Conservation (phyloP, 2,797 vertebrate genomes). For the Petrocephalus schoutedeni region DNA sequence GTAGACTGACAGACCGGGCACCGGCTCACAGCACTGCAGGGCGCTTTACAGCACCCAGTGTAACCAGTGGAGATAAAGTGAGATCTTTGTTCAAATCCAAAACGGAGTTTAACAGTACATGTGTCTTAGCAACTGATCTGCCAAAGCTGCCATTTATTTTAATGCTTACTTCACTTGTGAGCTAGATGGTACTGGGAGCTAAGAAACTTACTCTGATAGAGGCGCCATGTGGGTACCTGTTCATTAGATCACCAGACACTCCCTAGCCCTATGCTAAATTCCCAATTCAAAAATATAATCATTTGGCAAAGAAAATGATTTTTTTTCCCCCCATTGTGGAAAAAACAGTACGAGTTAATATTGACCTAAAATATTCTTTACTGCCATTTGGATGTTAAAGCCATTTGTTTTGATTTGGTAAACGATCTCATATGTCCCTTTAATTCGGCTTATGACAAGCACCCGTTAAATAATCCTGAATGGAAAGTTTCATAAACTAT, state of each 20-base stretch:
- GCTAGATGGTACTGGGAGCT: neutral
- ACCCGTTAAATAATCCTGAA: conserved; percentile 28
- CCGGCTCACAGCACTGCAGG: neutral
- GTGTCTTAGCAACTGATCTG: neutral
- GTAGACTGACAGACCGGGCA: conserved; percentile 4
- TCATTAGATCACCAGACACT: neutral
- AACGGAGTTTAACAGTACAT: conserved; percentile 3
- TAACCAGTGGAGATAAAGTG: conserved; percentile 10
- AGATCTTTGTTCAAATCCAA: neutral
- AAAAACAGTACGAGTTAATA: neutral
- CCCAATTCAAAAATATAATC: neutral
- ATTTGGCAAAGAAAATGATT: conserved; percentile 9
- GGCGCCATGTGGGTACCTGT: neutral
- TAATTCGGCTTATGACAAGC: conserved; percentile 33
- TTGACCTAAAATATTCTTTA: neutral
- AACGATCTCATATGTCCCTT: conserved; percentile 22
- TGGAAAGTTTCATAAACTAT: conserved; percentile 3
- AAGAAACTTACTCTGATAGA: neutral
- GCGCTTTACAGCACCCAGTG: conserved; percentile 3
- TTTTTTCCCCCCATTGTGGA: neutral
- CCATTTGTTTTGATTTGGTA: conserved; percentile 24
- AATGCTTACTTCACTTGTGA: conserved; percentile 8
- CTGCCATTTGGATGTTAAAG: neutral
- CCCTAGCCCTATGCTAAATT: neutral
- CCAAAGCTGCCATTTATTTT: conserved; percentile 26